phyloP scores from a whole-genome alignment of 2,113 vertebrate species.

The Daboia siamensis region DNA sequence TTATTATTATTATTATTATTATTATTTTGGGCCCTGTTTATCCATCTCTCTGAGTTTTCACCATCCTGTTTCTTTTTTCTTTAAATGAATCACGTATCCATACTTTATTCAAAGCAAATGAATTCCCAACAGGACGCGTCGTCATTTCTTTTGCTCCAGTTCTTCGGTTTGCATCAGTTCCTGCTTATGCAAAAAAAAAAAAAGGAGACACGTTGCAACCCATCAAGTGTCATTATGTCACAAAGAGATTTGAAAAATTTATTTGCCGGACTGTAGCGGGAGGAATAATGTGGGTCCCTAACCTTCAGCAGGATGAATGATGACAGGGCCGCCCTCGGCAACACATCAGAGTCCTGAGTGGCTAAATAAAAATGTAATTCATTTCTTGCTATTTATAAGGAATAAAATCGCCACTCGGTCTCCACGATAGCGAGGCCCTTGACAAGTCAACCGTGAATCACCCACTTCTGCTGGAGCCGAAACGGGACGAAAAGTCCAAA shows the following conservation, averaged over 20 bases:
- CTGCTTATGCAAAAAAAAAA: conserved; percentile 40
- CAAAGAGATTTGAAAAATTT: conserved; percentile 23
- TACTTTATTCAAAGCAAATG: conserved; percentile 62
- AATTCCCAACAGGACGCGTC: conserved; percentile 52
- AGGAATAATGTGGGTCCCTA: neutral
- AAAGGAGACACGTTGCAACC: neutral
- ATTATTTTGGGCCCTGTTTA: conserved; percentile 43
- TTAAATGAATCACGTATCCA: conserved; percentile 29
- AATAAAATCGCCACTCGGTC: neutral
- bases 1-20: conserved; percentile 35
- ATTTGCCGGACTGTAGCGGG: neutral
- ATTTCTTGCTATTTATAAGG: conserved; percentile 3
- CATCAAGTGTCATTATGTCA: conserved; percentile 36
- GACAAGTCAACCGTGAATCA: neutral
- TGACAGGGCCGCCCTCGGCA: neutral
- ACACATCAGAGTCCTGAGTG: neutral
- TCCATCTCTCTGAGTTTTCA: conserved; percentile 61
- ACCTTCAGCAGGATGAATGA: neutral
- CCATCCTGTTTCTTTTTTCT: neutral
- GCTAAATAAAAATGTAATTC: conserved; percentile 12
- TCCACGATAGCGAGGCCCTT: neutral
- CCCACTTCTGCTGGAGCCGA: neutral
- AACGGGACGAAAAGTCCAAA: neutral
- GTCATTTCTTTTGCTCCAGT: conserved; percentile 58
- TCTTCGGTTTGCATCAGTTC: conserved; percentile 46